Evolutionary conservation across 1,140 invertebrate genomes (phyloP), one percentile per base, ranked within the genome.

Genomic region (Akabosia matsudoensis): DNA sequence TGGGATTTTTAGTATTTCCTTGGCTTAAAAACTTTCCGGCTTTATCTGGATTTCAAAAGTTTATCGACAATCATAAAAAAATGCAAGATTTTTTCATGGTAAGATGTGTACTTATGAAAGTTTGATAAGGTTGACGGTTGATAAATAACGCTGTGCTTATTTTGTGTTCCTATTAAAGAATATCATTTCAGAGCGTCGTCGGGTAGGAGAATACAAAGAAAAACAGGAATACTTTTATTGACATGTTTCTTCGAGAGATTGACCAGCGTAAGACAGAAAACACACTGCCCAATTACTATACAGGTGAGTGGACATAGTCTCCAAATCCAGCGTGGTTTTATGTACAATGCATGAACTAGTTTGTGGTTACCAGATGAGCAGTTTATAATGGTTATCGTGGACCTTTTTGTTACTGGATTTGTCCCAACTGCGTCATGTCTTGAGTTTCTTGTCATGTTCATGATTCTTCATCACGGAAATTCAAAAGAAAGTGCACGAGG

Each of bases 381-480:
- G 31, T 73, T 77, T 7, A 13, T 64, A 22, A 52, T 51, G n/a
- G 67, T 77, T 4, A 54, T 74, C 14, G 51, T 67, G 1, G 78
- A 79, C 33, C 31, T 79, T 33, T 74, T 79, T 30, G 90, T 93
- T 84, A 92, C 92, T 33, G 92, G 92, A 0, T 91, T 92, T 0
- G 92, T 94, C 84, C 93, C 93, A 0, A 93, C 92, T 0, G 90
- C 88, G 26, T 93, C 93, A 81, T 89, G 89, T 33, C 85, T 94
- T 79, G 89, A 90, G 22, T 93, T 93, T 82, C 88, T 90, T 52
- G 90, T 96, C 72, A 88, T 94, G 75, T 90, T 92, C 79, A 85
- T 96, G 78, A 88, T 94, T 0, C 83, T 90, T 52, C 88, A 92
- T 82, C 93, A n/a, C 91, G 18, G 87, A 92, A 26, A 88, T 94